These are phyloP conservation scores for Drosophila algonquin DNA, from an alignment of 2,888 invertebrate genomes.

Conservation along the genomic window DNA sequence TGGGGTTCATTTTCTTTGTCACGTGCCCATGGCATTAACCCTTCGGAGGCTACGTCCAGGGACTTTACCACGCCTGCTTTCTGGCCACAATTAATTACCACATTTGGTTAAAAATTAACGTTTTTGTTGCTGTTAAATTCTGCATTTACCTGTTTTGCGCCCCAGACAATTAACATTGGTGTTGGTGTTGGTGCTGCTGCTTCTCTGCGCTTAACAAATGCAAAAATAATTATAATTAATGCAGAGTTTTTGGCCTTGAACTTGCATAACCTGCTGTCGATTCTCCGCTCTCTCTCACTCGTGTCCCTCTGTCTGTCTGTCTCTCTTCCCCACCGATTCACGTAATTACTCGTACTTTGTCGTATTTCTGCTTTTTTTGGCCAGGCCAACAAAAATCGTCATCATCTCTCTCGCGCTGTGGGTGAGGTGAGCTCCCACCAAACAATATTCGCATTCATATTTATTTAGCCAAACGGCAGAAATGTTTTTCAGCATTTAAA, in stretches of 20 bases:
- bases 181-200: constrained; percentile 32
- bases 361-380: constrained; percentile 52
- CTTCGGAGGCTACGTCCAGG: constrained; percentile 4
- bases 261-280: constrained; percentile 74
- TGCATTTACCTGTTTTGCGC: constrained; percentile 73
- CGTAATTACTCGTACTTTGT: constrained; percentile 47
- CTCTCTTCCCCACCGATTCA: constrained; percentile 2
- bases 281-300: not conserved
- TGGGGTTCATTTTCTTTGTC: constrained; percentile 16
- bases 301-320: not conserved
- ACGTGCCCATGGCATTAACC: constrained; percentile 47
- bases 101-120: constrained; percentile 30
- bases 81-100: constrained; percentile 51
- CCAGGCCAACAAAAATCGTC: constrained; percentile 56
- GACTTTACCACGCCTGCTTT: constrained; percentile 30
- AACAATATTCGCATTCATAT: constrained; percentile 38
- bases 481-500: constrained; percentile 35
- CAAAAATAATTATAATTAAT: constrained; percentile 79
- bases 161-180: constrained; percentile 60
- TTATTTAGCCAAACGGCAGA: constrained; percentile 26
- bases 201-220: constrained; percentile 68
- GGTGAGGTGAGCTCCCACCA: constrained; percentile 45
- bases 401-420: constrained; percentile 47
- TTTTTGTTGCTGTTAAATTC: constrained; percentile 26
- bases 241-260: constrained; percentile 78